These are phyloP conservation scores for Amphipyra tragopoginis DNA, from an alignment of 2,888 invertebrate species.

Conservation along the genomic window DNA sequence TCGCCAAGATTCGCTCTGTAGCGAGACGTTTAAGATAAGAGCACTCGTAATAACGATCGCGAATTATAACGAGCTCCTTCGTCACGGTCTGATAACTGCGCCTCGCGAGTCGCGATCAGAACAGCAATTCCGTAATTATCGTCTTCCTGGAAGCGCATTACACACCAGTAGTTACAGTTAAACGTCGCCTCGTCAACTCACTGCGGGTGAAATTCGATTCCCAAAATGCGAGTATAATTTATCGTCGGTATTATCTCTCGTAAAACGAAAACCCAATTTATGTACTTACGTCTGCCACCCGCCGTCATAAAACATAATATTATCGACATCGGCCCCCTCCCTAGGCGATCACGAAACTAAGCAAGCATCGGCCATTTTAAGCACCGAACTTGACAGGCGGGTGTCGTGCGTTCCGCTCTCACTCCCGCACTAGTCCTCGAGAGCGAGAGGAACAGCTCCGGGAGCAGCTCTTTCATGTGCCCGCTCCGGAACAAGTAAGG, in stretches of 20 bases:
- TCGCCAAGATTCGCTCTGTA: constrained; percentile 64
- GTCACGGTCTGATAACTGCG: constrained; percentile 79
- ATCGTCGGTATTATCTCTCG: constrained; percentile 84
- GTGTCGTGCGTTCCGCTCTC: constrained; percentile 46
- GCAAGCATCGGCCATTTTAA: constrained; percentile 87
- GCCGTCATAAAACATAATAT: constrained; percentile 87
- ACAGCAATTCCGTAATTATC: constrained; percentile 71
- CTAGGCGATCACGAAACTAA: constrained; percentile 89
- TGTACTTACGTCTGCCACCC: constrained; percentile 80
- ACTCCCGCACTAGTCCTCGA: not conserved
- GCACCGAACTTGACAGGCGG: constrained; percentile 83
- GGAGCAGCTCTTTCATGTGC: constrained; percentile 81
- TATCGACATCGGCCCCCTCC: constrained; percentile 87
- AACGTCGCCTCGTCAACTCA: constrained; percentile 64
- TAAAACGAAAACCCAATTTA: constrained; percentile 87
- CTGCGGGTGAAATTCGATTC: constrained; percentile 72
- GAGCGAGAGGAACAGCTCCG: constrained; percentile 66
- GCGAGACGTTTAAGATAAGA: constrained; percentile 73
- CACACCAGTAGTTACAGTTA: constrained; percentile 56
- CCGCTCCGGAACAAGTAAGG: constrained; percentile 75
- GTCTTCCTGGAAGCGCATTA: constrained; percentile 70
- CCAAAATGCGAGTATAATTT: constrained; percentile 82
- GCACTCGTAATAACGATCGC: constrained; percentile 71
- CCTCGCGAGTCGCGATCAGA: constrained; percentile 62
- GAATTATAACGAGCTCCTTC: constrained; percentile 76